Base-by-base conservation (phyloP, 2,888 invertebrate genomes). In the Epistrophella euchroma region DNA sequence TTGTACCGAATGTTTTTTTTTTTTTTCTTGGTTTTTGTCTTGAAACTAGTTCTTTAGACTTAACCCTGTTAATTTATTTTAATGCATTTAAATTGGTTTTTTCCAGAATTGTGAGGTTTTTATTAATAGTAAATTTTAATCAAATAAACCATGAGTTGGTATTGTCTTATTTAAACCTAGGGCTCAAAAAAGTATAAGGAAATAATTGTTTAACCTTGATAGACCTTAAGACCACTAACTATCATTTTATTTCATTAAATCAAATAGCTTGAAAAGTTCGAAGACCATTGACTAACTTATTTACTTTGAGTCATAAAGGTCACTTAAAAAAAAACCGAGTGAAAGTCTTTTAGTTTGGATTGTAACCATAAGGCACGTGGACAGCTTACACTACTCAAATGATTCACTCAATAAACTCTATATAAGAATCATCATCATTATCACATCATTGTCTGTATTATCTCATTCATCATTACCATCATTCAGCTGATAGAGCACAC, bases 351-450 rank as follows among this genome's bases (percentile, higher is more conserved):
- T 22, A 2, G 7, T 15, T 28, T 28, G 6, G 7, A 52, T 25
- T 25, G 37, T 1, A 28, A 28, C n/a, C 22, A 52, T 50, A 62
- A 25, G 79, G 79, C 84, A 84, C 84, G 79, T 43, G 84, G 25
- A 50, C 19, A 66, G 47, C 19, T 77, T 19, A 58, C 83, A 70
- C 64, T 32, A 32, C 56, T 58, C 7, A 64, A 32, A 43, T 74
- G 64, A 52, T 64, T 64, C 50, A 50, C 37, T 40, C 52, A 11
- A 17, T 10, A 40, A 11, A 40, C 47, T 45, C 6, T 37, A 0
- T 9, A 28, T 28, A 6, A 22, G 13, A 2, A 4, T 47, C 52
- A 25, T 45, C 75, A 19, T 35, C 35, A 25, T 37, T 28, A 19
- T 32, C 28, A 35, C 62, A 28, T 43, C 45, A 45, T 28, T 45